A percentile compares a stretch with the other conserved stretches of the same genome.
Evolutionary conservation across 1,140 invertebrate genomes (phyloP).

Genomic region (Mycetomoellerius zeteki): DNA sequence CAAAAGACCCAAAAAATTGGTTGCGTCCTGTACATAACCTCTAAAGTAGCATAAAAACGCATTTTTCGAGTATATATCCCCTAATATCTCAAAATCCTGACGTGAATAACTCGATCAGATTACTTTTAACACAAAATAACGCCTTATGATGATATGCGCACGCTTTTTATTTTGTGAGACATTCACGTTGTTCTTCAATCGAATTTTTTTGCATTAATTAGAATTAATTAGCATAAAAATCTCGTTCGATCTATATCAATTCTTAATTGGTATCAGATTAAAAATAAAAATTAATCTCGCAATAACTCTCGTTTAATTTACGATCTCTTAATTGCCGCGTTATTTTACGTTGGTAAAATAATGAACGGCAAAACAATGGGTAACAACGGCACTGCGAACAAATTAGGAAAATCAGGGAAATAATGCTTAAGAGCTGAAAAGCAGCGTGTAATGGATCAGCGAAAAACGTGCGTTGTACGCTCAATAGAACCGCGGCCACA

Average conservation of each 20-base stretch:
- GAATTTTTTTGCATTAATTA: conserved; percentile 3
- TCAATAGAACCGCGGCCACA: neutral
- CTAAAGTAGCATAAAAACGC: too few species aligned
- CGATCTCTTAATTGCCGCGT: conserved; percentile 47
- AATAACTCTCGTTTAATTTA: conserved; percentile 8
- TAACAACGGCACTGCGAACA: neutral
- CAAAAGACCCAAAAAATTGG: too few species aligned
- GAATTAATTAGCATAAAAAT: neutral
- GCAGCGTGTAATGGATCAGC: conserved; percentile 44
- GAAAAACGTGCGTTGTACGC: conserved; percentile 29
- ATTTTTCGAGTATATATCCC: too few species aligned
- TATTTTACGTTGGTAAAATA: conserved; percentile 3
- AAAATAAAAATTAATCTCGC: conserved; percentile 11
- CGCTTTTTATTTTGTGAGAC: neutral
- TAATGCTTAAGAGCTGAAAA: conserved; percentile 57
- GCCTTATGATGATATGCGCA: too few species aligned
- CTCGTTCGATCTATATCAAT: neutral
- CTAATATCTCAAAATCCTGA: too few species aligned
- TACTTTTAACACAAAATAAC: neutral
- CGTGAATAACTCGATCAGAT: too few species aligned
- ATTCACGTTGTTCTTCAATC: neutral
- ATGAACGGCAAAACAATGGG: conserved; percentile 36
- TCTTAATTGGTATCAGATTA: conserved; percentile 3
- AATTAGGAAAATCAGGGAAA: neutral
- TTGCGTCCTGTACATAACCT: too few species aligned